Conservation (phyloP, 1,140 invertebrate genomes). For the Pseudomyrmex dendroicus region DNA sequence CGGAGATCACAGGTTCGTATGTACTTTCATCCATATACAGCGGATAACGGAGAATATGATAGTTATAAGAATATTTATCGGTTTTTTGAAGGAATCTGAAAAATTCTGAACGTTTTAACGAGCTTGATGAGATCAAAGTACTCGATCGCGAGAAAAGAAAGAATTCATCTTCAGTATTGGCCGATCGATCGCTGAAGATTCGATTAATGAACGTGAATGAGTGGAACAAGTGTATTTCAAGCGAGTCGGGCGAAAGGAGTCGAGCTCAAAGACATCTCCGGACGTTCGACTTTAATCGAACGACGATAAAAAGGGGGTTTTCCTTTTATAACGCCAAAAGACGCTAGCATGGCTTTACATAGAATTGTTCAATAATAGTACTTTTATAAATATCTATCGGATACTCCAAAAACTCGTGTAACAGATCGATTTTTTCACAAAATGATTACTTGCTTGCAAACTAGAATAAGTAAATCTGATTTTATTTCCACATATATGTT, state of each 20-base stretch:
- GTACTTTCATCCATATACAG: not conserved
- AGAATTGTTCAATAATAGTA: conserved; percentile 44
- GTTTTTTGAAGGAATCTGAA: not conserved
- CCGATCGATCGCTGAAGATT: conserved; percentile 40
- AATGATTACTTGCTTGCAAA: not conserved
- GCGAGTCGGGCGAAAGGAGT: not conserved
- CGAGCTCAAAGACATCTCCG: conserved; percentile 22
- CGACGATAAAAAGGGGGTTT: conserved; percentile 25
- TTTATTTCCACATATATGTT: not conserved
- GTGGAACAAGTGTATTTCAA: conserved; percentile 47
- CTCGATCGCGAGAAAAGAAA: conserved; percentile 6
- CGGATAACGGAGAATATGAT: not conserved
- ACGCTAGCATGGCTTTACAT: conserved; percentile 17
- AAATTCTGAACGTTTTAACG: conserved; percentile 11
- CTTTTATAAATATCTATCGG: conserved; percentile 40
- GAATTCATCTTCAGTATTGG: not conserved
- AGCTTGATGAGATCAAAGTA: conserved; percentile 38
- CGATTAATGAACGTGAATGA: conserved; percentile 46
- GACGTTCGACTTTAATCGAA: conserved; percentile 46
- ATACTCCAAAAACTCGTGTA: conserved; percentile 6
- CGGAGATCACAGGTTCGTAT: no score
- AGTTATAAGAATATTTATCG: conserved; percentile 20
- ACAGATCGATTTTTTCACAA: not conserved
- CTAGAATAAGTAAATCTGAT: not conserved
- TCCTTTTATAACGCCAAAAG: conserved; percentile 39